Evolutionary conservation across 2,888 invertebrate genomes (phyloP).

Genomic region (Andrena fulva): DNA sequence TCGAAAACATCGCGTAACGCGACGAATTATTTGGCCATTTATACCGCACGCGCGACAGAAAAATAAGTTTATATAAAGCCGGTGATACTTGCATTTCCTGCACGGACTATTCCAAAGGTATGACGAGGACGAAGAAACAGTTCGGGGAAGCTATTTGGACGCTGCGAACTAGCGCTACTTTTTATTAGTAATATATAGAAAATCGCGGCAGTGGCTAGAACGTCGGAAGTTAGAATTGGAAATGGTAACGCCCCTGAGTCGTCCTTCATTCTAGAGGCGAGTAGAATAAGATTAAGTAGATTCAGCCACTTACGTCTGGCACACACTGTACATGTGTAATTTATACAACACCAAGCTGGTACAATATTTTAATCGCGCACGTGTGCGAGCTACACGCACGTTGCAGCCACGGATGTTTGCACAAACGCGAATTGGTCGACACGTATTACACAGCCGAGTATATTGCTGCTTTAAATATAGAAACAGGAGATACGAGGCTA

Average conservation of each 20-base stretch:
- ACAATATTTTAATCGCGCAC: not conserved
- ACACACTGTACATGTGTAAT: not conserved
- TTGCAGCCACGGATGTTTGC: conserved; percentile 6
- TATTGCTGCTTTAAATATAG: conserved; percentile 44
- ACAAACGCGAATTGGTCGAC: not conserved
- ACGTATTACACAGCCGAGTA: not conserved
- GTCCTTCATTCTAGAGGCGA: not conserved
- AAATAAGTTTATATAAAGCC: not conserved
- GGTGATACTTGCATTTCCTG: not conserved
- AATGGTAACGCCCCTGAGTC: no score
- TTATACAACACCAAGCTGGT: not conserved
- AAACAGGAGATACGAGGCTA: conserved; percentile 30
- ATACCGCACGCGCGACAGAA: not conserved
- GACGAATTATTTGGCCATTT: not conserved
- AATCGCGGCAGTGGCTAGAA: no score
- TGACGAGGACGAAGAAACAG: no score
- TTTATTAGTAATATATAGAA: no score
- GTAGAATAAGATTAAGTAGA: not conserved
- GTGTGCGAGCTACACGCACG: not conserved
- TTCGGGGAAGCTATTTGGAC: no score
- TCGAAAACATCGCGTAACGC: not conserved
- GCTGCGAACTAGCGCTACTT: no score
- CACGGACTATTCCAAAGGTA: not conserved
- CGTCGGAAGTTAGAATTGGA: no score
- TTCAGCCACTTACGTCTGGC: not conserved